Evolutionary conservation across 2,113 vertebrate genomes (phyloP).

Genomic region (Aspiorhynchus laticeps): DNA sequence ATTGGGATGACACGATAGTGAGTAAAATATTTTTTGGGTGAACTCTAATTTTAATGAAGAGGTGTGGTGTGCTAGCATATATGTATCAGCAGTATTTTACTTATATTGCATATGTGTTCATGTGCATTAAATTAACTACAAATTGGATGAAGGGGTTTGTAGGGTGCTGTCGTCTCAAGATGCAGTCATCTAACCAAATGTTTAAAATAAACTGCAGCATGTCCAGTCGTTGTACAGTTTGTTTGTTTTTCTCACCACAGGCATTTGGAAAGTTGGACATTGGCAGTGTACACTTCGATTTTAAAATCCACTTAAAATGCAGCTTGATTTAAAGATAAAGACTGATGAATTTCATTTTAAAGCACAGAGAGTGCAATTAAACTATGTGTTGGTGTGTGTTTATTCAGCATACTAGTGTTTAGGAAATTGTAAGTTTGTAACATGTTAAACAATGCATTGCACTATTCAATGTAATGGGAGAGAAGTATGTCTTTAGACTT

Average conservation of each 20-base stretch:
- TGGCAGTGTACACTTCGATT: not conserved
- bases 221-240: not conserved
- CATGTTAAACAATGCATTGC: conserved; percentile 4
- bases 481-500: not conserved
- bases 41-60: not conserved
- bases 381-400: not conserved
- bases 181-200: not conserved
- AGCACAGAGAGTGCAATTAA: not conserved
- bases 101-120: not conserved
- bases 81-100: not conserved
- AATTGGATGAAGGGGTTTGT: not conserved
- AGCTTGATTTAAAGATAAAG: not conserved
- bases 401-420: not conserved
- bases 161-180: not conserved
- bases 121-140: not conserved
- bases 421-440: not conserved
- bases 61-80: not conserved
- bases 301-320: not conserved
- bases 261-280: conserved; percentile 34
- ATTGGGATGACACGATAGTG: not conserved
- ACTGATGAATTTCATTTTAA: not conserved
- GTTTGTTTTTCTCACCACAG: conserved; percentile 4
- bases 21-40: not conserved
- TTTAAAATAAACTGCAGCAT: not conserved
- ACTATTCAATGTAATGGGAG: not conserved